Percentiles rank a stretch among this genome's conserved stretches.
Evolutionary conservation across 1,140 invertebrate species (phyloP).

Genomic region (Dryas iulia): DNA sequence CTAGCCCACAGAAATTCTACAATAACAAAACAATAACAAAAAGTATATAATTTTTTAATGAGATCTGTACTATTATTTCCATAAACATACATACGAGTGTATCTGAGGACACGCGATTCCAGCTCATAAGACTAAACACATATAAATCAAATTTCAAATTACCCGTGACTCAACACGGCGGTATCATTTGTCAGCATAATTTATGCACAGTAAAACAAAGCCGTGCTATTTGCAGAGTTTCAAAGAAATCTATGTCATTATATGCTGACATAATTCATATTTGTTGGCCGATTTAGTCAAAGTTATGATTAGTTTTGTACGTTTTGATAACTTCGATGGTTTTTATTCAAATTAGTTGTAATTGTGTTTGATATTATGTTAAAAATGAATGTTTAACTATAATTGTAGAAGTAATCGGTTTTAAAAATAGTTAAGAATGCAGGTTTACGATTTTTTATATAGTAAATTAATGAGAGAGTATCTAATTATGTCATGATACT

Average conservation of each 20-base stretch:
- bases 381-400: neutral
- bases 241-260: slow-evolving; percentile 25
- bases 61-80: neutral
- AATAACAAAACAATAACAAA: neutral
- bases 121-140: neutral
- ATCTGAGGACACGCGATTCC: neutral
- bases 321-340: neutral
- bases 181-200: slow-evolving; percentile 25
- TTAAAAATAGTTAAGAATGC: no score
- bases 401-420: neutral
- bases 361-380: neutral
- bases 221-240: slow-evolving; percentile 21
- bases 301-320: neutral
- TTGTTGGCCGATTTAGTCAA: neutral
- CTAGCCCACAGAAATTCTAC: neutral
- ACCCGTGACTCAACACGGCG: neutral
- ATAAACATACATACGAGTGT: neutral
- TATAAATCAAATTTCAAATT: slow-evolving; percentile 13
- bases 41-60: neutral
- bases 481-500: no score
- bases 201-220: slow-evolving; percentile 23
- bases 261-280: slow-evolving; percentile 10
- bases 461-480: no score
- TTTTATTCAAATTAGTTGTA: neutral
- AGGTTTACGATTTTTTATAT: no score